Percentiles rank a stretch among this genome's conserved stretches.
These are phyloP conservation scores for Perodicticus potto DNA, from an alignment of 2,797 vertebrate species.

Conservation along the genomic window DNA sequence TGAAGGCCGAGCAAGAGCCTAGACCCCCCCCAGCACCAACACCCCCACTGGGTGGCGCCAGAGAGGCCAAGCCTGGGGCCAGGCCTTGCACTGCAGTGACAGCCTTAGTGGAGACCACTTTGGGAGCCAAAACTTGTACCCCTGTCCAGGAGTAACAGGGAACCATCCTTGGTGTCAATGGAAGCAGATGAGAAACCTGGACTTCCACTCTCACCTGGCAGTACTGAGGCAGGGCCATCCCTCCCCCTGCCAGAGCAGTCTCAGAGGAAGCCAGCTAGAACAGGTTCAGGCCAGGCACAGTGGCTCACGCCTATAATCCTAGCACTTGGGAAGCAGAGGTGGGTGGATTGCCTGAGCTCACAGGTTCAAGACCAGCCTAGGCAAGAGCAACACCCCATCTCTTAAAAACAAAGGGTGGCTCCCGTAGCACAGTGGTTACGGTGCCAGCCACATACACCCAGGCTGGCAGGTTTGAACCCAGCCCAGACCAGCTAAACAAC, in stretches of 20 bases:
- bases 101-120: background rate
- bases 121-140: background rate
- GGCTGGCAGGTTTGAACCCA: background rate
- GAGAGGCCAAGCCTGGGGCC: background rate
- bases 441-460: too few relatives aligned
- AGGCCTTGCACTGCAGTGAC: background rate
- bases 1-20: too few relatives aligned
- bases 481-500: too few relatives aligned
- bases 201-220: background rate
- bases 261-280: background rate
- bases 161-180: background rate
- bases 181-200: background rate
- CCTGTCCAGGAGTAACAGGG: background rate
- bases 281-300: background rate
- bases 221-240: background rate
- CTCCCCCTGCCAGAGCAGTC: background rate
- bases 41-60: background rate
- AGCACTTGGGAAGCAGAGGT: too few relatives aligned
- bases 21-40: background rate
- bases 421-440: too few relatives aligned
- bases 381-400: background rate
- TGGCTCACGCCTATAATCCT: too few relatives aligned
- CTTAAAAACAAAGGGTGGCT: too few relatives aligned
- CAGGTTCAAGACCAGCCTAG: background rate
- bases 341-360: background rate